A percentile compares a stretch with the other conserved stretches of the same genome.
Evolutionary conservation across 2,888 invertebrate species (phyloP).

Genomic region (Laothoe populi): DNA sequence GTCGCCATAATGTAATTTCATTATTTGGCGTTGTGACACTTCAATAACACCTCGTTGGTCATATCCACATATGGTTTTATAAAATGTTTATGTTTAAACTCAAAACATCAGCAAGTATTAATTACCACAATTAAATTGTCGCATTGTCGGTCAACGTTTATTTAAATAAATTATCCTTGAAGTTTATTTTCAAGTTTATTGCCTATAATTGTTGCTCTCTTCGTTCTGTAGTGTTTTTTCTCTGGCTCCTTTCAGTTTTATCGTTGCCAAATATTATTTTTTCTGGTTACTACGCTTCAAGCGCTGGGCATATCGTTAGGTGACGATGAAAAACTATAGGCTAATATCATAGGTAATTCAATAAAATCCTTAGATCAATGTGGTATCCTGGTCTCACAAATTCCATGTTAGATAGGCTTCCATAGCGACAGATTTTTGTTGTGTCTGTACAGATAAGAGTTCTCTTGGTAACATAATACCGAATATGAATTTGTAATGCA

Average conservation of each 20-base stretch:
- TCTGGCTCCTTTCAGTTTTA: neutral
- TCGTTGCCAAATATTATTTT: too few species aligned
- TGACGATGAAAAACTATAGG: too few species aligned
- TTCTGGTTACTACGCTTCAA: too few species aligned
- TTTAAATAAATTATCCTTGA: constrained; percentile 18
- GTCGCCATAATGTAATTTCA: neutral
- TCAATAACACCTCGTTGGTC: neutral
- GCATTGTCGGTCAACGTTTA: neutral
- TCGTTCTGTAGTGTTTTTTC: neutral
- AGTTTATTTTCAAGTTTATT: constrained; percentile 5
- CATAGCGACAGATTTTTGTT: too few species aligned
- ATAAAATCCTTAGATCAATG: too few species aligned
- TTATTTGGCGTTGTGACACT: neutral
- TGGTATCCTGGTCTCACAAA: too few species aligned
- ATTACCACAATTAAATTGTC: constrained; percentile 9
- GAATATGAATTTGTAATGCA: too few species aligned
- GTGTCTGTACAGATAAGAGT: too few species aligned
- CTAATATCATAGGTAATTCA: too few species aligned
- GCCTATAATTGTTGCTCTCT: neutral
- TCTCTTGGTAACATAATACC: too few species aligned
- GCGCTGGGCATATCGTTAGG: too few species aligned
- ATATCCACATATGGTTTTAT: neutral
- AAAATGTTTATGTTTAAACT: constrained; percentile 1
- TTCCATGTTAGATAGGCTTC: too few species aligned
- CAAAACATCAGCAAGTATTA: constrained; percentile 12